These are phyloP conservation scores for Drosophila auraria DNA, from an alignment of 1,140 invertebrate species.

Conservation along the genomic window DNA sequence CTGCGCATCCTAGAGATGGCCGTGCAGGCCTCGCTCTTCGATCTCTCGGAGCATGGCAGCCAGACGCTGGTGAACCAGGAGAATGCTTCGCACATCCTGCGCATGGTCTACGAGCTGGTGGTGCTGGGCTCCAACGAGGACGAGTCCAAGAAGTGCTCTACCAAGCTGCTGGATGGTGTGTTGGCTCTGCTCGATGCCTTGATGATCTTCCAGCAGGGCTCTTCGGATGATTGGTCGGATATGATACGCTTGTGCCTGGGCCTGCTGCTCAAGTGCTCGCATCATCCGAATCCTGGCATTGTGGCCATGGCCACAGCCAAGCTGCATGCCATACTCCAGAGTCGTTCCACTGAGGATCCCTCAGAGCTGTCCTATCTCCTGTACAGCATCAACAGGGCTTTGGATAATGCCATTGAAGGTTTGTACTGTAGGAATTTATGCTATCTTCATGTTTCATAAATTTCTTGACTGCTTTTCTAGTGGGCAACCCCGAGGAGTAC, in stretches of 20 bases:
- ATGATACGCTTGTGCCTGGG: slow-evolving; percentile 86
- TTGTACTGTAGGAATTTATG: background rate
- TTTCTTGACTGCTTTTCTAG: slow-evolving; percentile 62
- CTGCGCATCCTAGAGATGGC: slow-evolving; percentile 88
- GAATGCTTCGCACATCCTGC: slow-evolving; percentile 87
- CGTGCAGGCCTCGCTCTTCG: slow-evolving; percentile 87
- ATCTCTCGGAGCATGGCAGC: slow-evolving; percentile 86
- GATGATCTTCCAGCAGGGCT: slow-evolving; percentile 86
- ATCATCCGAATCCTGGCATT: slow-evolving; percentile 86
- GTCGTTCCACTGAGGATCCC: slow-evolving; percentile 86
- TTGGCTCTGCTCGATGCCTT: slow-evolving; percentile 86
- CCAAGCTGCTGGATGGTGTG: slow-evolving; percentile 87
- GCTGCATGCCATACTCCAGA: slow-evolving; percentile 88
- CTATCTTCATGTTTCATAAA: background rate
- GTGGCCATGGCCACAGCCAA: slow-evolving; percentile 88
- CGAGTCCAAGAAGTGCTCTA: slow-evolving; percentile 86
- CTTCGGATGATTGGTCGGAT: slow-evolving; percentile 87
- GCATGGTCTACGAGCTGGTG: slow-evolving; percentile 87
- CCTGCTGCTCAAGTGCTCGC: slow-evolving; percentile 87
- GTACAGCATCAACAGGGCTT: slow-evolving; percentile 84
- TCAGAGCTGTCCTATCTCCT: slow-evolving; percentile 87
- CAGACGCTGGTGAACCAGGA: slow-evolving; percentile 85
- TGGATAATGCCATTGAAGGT: slow-evolving; percentile 85
- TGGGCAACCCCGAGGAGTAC: slow-evolving; percentile 87
- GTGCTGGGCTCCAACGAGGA: slow-evolving; percentile 86